Evolutionary conservation across 2,888 invertebrate genomes (phyloP).

Genomic region (Drosophila eohydei): DNA sequence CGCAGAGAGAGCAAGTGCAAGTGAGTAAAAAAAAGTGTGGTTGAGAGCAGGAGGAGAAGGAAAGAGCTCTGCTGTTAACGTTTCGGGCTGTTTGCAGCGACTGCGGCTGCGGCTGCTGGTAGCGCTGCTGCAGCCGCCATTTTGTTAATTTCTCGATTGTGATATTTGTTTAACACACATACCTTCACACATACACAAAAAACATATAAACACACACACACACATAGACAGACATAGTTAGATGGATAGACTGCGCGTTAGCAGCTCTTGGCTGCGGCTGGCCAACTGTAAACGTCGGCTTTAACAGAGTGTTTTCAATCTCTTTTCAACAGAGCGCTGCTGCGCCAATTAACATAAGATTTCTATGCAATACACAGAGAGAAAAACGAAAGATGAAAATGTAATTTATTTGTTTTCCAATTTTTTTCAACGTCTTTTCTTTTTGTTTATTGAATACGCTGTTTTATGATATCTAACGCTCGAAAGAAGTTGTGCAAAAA

Average conservation of each 20-base stretch:
- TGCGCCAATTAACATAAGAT: constrained; percentile 52
- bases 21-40: background rate
- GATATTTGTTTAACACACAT: constrained; percentile 78
- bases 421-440: constrained; percentile 25
- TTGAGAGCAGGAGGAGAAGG: background rate
- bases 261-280: constrained; percentile 59
- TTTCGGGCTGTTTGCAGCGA: constrained; percentile 37
- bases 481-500: constrained; percentile 17
- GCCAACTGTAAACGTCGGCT: constrained; percentile 58
- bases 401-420: constrained; percentile 15
- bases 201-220: constrained; percentile 25
- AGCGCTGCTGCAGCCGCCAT: constrained; percentile 72
- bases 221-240: constrained; percentile 29
- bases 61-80: constrained; percentile 45
- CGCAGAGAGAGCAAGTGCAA: constrained; percentile 3
- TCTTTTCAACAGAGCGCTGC: constrained; percentile 58
- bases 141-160: constrained; percentile 81
- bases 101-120: constrained; percentile 43
- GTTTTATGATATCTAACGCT: constrained; percentile 12
- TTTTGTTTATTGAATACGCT: constrained; percentile 28
- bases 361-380: constrained; percentile 25
- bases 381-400: constrained; percentile 17
- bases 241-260: constrained; percentile 55
- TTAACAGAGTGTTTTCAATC: constrained; percentile 23
- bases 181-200: constrained; percentile 46